A percentile compares a stretch with the other conserved stretches of the same genome.
Conservation (phyloP, 1,140 invertebrate species). For the Drosophila arizonae region DNA sequence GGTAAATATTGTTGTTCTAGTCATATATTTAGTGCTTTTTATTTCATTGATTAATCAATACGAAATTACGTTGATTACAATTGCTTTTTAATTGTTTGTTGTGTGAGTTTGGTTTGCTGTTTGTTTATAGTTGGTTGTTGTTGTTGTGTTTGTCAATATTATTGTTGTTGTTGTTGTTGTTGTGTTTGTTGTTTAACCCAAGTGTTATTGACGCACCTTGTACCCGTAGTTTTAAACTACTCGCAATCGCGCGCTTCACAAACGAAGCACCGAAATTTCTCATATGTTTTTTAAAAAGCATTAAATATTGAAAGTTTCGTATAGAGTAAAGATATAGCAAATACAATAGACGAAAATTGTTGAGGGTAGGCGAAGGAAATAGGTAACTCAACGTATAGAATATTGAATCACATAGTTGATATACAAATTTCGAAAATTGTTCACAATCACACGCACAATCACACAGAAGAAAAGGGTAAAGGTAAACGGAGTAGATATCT, state of each 20-base stretch:
- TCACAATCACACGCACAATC: constrained; percentile 33
- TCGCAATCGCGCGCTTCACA: constrained; percentile 19
- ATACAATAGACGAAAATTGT: constrained; percentile 21
- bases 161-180: constrained; percentile 36
- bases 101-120: constrained; percentile 46
- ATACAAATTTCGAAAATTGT: constrained; percentile 19
- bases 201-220: constrained; percentile 77
- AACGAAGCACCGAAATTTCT: constrained; percentile 25
- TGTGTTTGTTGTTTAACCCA: constrained; percentile 39
- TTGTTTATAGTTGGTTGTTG: constrained; percentile 34
- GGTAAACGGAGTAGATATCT: background rate
- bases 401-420: constrained; percentile 3
- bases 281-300: constrained; percentile 65
- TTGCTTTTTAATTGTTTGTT: constrained; percentile 75
- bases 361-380: constrained; percentile 3
- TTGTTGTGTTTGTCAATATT: constrained; percentile 48
- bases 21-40: constrained; percentile 82
- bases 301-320: constrained; percentile 67
- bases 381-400: constrained; percentile 5
- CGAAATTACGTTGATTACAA: constrained; percentile 69
- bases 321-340: constrained; percentile 45
- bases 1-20: constrained; percentile 15
- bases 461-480: constrained; percentile 8
- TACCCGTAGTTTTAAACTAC: constrained; percentile 56
- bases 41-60: constrained; percentile 79